phyloP scores from a whole-genome alignment of 2,797 vertebrate species.

The Malurus leucopterus region DNA sequence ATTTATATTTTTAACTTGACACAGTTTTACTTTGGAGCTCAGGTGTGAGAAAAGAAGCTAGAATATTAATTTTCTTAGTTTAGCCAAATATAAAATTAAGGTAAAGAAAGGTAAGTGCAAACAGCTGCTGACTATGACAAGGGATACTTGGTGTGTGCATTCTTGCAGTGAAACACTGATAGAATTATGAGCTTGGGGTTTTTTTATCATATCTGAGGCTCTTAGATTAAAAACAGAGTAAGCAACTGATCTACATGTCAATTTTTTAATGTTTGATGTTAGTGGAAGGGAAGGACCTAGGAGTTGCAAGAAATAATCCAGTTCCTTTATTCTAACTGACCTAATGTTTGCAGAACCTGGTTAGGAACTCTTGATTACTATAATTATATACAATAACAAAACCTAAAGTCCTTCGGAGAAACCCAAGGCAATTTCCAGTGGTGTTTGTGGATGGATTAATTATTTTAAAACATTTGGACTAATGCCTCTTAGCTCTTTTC shows the following conservation, averaged over 20 bases:
- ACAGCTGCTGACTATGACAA: background rate
- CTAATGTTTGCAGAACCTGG: background rate
- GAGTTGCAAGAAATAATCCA: background rate
- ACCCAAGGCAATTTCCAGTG: constrained; percentile 7
- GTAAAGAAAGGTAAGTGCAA: background rate
- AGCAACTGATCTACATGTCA: background rate
- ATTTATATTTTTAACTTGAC: background rate
- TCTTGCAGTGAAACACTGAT: background rate
- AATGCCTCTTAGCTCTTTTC: background rate
- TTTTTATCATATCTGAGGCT: background rate
- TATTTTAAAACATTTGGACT: constrained; percentile 34
- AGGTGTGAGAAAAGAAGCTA: background rate
- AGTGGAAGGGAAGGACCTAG: background rate
- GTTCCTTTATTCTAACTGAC: background rate
- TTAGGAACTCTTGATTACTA: background rate
- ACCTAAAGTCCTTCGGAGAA: background rate
- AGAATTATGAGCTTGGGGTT: background rate
- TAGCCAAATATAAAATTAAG: background rate
- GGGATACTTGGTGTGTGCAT: background rate
- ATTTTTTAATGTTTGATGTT: background rate
- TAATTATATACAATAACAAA: constrained; percentile 8
- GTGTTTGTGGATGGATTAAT: constrained; percentile 38
- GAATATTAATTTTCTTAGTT: background rate
- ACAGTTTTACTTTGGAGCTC: background rate
- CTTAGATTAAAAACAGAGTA: background rate